Evolutionary conservation across 2,888 invertebrate species (phyloP).

Genomic region (Allolobophora icterica): DNA sequence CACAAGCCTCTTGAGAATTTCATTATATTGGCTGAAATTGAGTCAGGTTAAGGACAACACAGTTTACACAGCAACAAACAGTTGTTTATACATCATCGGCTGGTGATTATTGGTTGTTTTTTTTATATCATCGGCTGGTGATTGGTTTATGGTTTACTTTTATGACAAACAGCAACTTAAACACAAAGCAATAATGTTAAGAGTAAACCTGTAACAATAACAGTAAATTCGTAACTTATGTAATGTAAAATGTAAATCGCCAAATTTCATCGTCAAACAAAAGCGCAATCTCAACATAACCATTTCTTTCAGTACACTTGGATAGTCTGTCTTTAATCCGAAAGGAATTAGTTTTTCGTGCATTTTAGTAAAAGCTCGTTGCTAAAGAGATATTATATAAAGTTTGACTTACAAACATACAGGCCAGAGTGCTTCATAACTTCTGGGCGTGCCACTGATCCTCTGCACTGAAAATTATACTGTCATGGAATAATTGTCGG

Average conservation of each 20-base stretch:
- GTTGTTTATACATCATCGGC: background rate
- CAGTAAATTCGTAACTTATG: background rate
- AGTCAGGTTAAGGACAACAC: background rate
- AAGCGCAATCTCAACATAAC: background rate
- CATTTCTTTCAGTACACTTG: too few species aligned
- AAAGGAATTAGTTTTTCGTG: too few species aligned
- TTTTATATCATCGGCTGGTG: background rate
- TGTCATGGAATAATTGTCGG: too few species aligned
- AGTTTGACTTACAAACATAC: too few species aligned
- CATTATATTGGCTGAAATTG: slow-evolving; percentile 69
- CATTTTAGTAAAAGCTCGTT: too few species aligned
- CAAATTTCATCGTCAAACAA: background rate
- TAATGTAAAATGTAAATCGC: background rate
- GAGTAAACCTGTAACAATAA: background rate
- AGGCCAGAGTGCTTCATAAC: too few species aligned
- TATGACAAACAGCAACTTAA: background rate
- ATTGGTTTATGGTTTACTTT: too few species aligned
- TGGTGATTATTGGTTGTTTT: too few species aligned
- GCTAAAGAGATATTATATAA: too few species aligned
- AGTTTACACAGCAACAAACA: background rate
- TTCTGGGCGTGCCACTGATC: too few species aligned
- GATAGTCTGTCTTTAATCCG: too few species aligned
- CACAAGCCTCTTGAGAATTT: slow-evolving; percentile 75
- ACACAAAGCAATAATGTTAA: background rate
- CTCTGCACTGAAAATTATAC: too few species aligned